Base-by-base conservation (phyloP, 2,888 invertebrate genomes). In the Balanococcus diminutus region DNA sequence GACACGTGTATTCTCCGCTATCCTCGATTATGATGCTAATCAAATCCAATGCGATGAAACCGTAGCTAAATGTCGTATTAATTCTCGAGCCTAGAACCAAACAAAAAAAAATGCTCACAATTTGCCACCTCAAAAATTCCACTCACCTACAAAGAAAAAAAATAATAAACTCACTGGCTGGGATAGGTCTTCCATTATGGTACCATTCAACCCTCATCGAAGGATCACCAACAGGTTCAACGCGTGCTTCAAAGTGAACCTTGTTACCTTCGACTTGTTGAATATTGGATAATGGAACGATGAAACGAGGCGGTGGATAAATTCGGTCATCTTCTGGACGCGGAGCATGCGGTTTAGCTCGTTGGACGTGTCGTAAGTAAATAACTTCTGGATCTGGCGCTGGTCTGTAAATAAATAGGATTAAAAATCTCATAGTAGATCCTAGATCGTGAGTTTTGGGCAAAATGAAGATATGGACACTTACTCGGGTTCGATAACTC, bases 191-290 rank as follows among this genome's bases (percentile, higher is more conserved):
- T 89, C 97, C 97, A 91, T 98, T 97, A 89, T 95, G 93, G 90
- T 94, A 96, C 98, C 98, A 99, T 91, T 98, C 97, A 89, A 98
- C 96, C 89, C 94, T 94, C 96, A 98, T 96, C 83, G 95, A 95
- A 88, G 98, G 97, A 91, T 99, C 98, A 88, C 98, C 98, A 89
- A 98, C 96, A 88, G 98, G 98, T 91, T 96, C 96, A 91, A 98
- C 96, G 91, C 97, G 95, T 90, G 98, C 98, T 92, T 99, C 98
- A 92, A 99, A 97, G 92, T 98, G 97, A 89, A 97, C 94, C 90
- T 96, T 94, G 32, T 81, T 96, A 90, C 98, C 96, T 91, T 98
- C 98, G 89, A 94, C 92, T 90, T 96, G 94, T 88, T 94, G 92
- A 88, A 94, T 92, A 91, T 96, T 95, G 89, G 93, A 93, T 88